Conservation (phyloP, 2,797 vertebrate genomes). For the Lepilemur septentrionalis region DNA sequence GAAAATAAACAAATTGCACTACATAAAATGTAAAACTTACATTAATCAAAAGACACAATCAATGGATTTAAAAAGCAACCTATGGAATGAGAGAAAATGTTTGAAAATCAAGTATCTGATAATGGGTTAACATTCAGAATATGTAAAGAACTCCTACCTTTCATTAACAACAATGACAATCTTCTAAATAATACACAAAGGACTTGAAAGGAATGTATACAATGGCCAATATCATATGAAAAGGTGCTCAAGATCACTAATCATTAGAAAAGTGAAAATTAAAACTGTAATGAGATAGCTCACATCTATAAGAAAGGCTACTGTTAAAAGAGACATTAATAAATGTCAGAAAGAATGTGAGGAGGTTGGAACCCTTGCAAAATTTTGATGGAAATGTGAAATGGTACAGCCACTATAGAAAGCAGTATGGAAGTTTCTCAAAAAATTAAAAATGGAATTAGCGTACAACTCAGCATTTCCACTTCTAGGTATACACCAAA, state of each 20-base stretch:
- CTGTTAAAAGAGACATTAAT: background rate
- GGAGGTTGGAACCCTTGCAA: background rate
- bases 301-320: background rate
- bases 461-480: background rate
- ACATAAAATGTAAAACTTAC: background rate
- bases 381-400: background rate
- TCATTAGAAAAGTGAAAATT: background rate
- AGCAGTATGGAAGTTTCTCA: background rate
- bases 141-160: background rate
- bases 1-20: background rate
- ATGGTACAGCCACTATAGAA: background rate
- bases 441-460: background rate
- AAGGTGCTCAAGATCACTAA: background rate
- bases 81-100: background rate
- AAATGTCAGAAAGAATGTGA: background rate
- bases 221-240: background rate
- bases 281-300: background rate
- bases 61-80: background rate
- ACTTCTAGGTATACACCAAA: background rate
- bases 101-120: background rate
- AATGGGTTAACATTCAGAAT: background rate
- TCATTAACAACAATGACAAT: background rate
- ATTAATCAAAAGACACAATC: background rate
- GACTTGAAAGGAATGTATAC: background rate
- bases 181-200: background rate